Evolutionary conservation across 2,888 invertebrate species (phyloP).

Genomic region (Tachina lurida): DNA sequence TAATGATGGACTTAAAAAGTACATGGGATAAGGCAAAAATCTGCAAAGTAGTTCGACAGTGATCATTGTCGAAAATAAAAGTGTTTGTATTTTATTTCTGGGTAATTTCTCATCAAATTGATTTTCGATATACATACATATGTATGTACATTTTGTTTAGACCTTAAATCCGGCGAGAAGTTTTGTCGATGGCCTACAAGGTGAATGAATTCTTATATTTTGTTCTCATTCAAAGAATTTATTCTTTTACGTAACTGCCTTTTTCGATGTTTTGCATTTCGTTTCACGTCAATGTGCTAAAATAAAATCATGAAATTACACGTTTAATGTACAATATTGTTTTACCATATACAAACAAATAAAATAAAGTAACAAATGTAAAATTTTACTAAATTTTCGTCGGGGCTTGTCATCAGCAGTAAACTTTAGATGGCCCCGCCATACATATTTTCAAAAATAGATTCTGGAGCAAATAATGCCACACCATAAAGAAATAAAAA

Average conservation of each 20-base stretch:
- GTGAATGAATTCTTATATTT: too few relatives aligned
- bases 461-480: constrained; percentile 48
- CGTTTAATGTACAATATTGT: constrained; percentile 38
- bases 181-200: too few relatives aligned
- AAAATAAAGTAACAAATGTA: constrained; percentile 22
- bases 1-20: too few relatives aligned
- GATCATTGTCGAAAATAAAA: too few relatives aligned
- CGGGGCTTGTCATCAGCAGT: constrained; percentile 43
- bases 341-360: constrained; percentile 23
- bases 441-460: constrained; percentile 54
- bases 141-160: too few relatives aligned
- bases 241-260: constrained; percentile 6
- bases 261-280: constrained; percentile 14
- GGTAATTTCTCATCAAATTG: too few relatives aligned
- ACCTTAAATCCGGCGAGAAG: too few relatives aligned
- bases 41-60: too few relatives aligned
- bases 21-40: too few relatives aligned
- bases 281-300: constrained; percentile 39
- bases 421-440: constrained; percentile 51
- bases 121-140: too few relatives aligned
- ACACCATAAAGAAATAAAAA: constrained; percentile 19
- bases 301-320: constrained; percentile 40
- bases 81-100: too few relatives aligned
- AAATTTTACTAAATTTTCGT: constrained; percentile 46
- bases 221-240: background rate